These are phyloP conservation scores for Drosophila neocordata DNA, from an alignment of 1,140 invertebrate species.

Conservation along the genomic window DNA sequence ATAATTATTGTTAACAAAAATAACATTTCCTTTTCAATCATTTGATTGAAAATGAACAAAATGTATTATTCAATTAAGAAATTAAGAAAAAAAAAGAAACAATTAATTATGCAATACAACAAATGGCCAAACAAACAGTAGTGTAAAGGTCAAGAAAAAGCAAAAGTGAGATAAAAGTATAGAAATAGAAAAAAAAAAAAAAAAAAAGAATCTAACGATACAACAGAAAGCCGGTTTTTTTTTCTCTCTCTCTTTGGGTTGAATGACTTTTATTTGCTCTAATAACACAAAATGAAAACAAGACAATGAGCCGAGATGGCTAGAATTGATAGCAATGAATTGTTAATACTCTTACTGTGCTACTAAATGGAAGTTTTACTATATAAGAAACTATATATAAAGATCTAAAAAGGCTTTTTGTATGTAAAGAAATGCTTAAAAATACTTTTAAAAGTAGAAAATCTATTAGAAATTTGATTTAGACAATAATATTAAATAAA, in stretches of 20 bases:
- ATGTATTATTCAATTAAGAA: constrained; percentile 23
- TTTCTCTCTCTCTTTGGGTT: constrained; percentile 32
- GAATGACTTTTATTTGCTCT: constrained; percentile 48
- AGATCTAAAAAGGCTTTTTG: too few species aligned
- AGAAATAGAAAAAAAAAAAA: constrained; percentile 5
- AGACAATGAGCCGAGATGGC: constrained; percentile 15
- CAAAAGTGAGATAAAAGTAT: constrained; percentile 23
- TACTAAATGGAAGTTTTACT: too few species aligned
- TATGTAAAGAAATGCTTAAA: too few species aligned
- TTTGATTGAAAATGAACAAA: constrained; percentile 5
- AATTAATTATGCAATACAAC: constrained; percentile 18
- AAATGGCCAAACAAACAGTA: not conserved
- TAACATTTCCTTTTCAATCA: not conserved
- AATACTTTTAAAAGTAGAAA: too few species aligned
- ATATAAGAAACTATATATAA: too few species aligned
- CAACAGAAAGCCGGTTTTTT: constrained; percentile 37
- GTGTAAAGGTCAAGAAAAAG: constrained; percentile 21
- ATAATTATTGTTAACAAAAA: constrained; percentile 33
- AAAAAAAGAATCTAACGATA: constrained; percentile 19
- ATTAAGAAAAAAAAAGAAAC: constrained; percentile 21
- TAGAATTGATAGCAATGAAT: not conserved
- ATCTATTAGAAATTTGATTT: too few species aligned
- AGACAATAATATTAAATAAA: too few species aligned
- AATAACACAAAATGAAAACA: constrained; percentile 32
- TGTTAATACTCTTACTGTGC: not conserved